Conservation (phyloP, 2,888 invertebrate genomes). For the Drepana falcataria region DNA sequence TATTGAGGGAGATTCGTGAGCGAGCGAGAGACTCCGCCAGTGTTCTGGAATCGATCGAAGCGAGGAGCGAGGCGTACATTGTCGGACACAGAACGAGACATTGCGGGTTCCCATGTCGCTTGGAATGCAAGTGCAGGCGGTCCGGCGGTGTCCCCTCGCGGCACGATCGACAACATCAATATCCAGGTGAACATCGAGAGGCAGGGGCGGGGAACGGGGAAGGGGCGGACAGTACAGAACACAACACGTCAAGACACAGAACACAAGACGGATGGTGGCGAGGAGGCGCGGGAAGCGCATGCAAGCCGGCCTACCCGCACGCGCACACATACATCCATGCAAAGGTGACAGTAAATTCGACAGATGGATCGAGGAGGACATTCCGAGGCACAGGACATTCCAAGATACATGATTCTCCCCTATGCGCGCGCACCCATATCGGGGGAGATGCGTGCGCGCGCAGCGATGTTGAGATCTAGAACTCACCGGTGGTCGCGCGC, state of each 20-base stretch:
- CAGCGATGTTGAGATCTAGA: constrained; percentile 80
- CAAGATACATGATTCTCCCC: constrained; percentile 80
- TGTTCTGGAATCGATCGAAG: constrained; percentile 22
- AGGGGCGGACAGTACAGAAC: constrained; percentile 64
- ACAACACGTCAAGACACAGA: constrained; percentile 76
- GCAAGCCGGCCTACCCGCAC: constrained; percentile 66
- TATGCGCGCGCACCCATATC: constrained; percentile 66
- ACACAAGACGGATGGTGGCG: constrained; percentile 68
- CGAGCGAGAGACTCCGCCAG: constrained; percentile 26
- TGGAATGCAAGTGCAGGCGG: constrained; percentile 75
- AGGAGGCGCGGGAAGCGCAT: constrained; percentile 44
- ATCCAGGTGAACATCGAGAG: constrained; percentile 56
- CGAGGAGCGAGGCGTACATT: constrained; percentile 33
- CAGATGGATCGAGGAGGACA: constrained; percentile 76
- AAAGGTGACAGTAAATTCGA: constrained; percentile 67
- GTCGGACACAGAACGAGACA: constrained; percentile 54
- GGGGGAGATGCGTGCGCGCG: constrained; percentile 58
- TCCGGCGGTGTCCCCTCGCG: constrained; percentile 56
- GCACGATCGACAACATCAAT: constrained; percentile 47
- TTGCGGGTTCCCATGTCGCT: constrained; percentile 75
- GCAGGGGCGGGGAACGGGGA: constrained; percentile 43
- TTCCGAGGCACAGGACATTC: constrained; percentile 81
- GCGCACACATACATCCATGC: constrained; percentile 68
- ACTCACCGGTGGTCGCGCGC: constrained; percentile 50
- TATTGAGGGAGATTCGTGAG: constrained; percentile 17